phyloP scores from a whole-genome alignment of 2,113 vertebrate species.

The Nyctereutes procyonoides region DNA sequence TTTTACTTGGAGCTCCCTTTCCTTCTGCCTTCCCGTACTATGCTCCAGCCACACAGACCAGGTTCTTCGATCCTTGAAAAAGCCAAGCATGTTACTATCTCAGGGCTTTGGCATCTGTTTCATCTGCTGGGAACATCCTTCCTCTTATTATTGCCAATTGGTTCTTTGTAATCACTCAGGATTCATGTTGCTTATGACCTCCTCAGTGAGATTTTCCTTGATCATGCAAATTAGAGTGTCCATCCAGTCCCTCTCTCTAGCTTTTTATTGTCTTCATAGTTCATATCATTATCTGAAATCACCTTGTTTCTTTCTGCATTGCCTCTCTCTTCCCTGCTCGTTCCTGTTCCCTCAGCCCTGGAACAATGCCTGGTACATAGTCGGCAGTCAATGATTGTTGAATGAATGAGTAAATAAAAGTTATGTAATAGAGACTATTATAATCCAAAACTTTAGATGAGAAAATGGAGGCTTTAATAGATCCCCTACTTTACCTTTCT shows the following conservation, averaged over 20 bases:
- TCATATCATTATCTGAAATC: neutral
- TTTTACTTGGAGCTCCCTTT: neutral
- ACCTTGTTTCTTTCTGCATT: neutral
- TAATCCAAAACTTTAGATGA: neutral
- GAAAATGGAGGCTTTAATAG: neutral
- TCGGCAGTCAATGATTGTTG: neutral
- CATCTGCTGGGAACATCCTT: neutral
- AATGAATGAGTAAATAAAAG: neutral
- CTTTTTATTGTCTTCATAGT: neutral
- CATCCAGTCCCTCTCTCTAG: neutral
- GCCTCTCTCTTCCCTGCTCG: neutral
- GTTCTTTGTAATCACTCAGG: neutral
- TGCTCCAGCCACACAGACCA: neutral
- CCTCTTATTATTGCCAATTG: neutral
- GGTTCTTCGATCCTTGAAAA: neutral
- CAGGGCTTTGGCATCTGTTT: neutral
- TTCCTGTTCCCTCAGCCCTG: neutral
- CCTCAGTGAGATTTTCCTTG: neutral
- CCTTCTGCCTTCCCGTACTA: neutral
- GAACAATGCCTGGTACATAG: neutral
- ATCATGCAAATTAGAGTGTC: neutral
- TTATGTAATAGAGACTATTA: neutral
- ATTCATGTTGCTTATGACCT: neutral
- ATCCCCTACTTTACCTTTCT: neutral
- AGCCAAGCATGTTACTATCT: neutral